A percentile compares a stretch with the other conserved stretches of the same genome.
These are phyloP conservation scores for Caenorhabditis becei DNA, from an alignment of 2,888 invertebrate genomes.

Conservation along the genomic window DNA sequence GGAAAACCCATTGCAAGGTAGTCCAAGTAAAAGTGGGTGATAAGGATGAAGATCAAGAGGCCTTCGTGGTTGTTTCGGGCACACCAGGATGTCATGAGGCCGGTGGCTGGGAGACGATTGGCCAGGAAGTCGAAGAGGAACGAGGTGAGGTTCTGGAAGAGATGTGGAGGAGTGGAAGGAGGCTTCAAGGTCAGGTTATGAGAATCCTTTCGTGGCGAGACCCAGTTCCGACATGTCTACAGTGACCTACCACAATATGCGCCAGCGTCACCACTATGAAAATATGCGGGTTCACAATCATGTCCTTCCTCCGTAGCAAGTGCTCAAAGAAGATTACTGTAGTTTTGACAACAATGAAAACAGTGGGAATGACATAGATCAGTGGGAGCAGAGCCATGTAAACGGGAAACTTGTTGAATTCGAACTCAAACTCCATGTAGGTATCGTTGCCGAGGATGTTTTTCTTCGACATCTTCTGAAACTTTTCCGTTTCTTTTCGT, in stretches of 20 bases:
- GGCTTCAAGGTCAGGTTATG: too few species aligned
- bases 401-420: conserved; percentile 45
- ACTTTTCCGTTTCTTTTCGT: too few species aligned
- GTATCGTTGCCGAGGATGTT: conserved; percentile 38
- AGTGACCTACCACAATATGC: conserved; percentile 39
- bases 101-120: conserved; percentile 44
- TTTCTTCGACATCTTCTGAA: conserved; percentile 32
- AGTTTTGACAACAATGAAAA: conserved; percentile 34
- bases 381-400: conserved; percentile 38
- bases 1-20: conserved; percentile 54
- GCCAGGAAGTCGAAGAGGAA: conserved; percentile 46
- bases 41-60: conserved; percentile 33
- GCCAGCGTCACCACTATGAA: conserved; percentile 38
- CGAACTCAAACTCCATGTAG: conserved; percentile 38
- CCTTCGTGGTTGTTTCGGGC: conserved; percentile 27
- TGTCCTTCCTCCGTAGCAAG: conserved; percentile 14
- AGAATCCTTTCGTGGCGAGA: not conserved
- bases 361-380: conserved; percentile 31
- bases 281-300: conserved; percentile 38
- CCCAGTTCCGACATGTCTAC: too few species aligned
- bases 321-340: conserved; percentile 27
- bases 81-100: conserved; percentile 52
- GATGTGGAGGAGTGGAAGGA: too few species aligned
- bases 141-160: conserved; percentile 34
- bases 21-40: conserved; percentile 39